These are phyloP conservation scores for Trichonephila inaurata DNA, from an alignment of 1,140 invertebrate species.

Conservation along the genomic window DNA sequence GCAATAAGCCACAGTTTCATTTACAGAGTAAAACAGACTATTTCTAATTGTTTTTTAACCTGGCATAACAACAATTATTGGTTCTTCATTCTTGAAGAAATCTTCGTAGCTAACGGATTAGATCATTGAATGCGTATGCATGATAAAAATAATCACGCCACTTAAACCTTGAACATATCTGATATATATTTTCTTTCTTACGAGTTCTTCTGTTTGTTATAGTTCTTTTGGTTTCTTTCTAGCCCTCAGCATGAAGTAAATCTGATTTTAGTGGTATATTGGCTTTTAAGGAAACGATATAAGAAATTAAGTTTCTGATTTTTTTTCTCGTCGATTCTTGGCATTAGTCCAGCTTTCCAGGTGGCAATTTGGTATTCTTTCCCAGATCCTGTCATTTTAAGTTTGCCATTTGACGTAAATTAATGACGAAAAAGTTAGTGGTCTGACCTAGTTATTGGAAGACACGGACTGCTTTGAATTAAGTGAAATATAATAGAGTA, in stretches of 20 bases:
- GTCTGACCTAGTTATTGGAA: slow-evolving; percentile 10
- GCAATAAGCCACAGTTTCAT: too few relatives aligned
- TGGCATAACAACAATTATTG: too few relatives aligned
- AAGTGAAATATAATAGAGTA: not conserved
- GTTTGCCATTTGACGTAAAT: slow-evolving; percentile 23
- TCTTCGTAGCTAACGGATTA: too few relatives aligned
- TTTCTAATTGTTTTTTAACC: too few relatives aligned
- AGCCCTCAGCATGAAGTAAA: not conserved
- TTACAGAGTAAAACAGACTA: too few relatives aligned
- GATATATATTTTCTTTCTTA: too few relatives aligned
- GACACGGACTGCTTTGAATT: not conserved
- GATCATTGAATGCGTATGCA: too few relatives aligned
- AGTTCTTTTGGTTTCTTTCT: too few relatives aligned
- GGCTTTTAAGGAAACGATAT: not conserved
- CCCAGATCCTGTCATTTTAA: slow-evolving; percentile 28
- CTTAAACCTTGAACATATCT: too few relatives aligned
- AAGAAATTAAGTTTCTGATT: not conserved
- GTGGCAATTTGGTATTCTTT: slow-evolving; percentile 37
- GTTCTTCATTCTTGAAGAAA: too few relatives aligned
- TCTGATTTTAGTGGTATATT: not conserved
- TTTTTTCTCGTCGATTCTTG: not conserved
- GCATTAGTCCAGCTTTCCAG: not conserved
- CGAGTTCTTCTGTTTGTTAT: too few relatives aligned
- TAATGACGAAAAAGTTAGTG: slow-evolving; percentile 20
- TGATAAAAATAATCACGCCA: too few relatives aligned